These are phyloP conservation scores for Sceliomorpha sp. DNA, from an alignment of 2,888 invertebrate genomes.

Conservation along the genomic window DNA sequence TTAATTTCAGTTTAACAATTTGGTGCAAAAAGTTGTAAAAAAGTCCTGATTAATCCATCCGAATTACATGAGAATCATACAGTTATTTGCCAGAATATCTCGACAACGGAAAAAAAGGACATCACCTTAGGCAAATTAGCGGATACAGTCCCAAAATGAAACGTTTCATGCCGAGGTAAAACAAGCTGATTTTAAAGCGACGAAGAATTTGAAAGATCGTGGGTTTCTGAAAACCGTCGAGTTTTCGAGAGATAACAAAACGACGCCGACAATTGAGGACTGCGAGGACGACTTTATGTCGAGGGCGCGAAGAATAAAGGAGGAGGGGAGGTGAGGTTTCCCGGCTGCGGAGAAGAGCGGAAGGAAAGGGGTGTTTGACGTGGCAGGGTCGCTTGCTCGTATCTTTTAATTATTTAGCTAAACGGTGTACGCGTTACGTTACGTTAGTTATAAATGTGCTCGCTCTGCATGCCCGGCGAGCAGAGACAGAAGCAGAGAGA, in stretches of 20 bases:
- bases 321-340: too few relatives aligned
- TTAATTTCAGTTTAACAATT: too few relatives aligned
- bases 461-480: constrained; percentile 65
- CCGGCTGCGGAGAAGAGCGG: constrained; percentile 9
- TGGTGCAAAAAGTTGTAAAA: too few relatives aligned
- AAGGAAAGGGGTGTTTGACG: constrained; percentile 53
- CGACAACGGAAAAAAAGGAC: constrained; percentile 14
- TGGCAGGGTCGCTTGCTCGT: constrained; percentile 63
- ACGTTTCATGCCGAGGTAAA: constrained; percentile 29
- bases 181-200: constrained; percentile 39
- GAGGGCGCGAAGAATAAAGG: background rate
- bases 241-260: constrained; percentile 47
- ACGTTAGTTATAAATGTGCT: constrained; percentile 74
- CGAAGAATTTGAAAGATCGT: constrained; percentile 42
- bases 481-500: constrained; percentile 49
- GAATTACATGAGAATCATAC: too few relatives aligned
- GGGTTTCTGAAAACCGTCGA: constrained; percentile 39
- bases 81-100: too few relatives aligned
- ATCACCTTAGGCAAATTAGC: constrained; percentile 30
- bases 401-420: constrained; percentile 78
- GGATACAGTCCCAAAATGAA: constrained; percentile 26
- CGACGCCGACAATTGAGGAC: constrained; percentile 44
- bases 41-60: too few relatives aligned
- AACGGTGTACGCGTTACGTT: constrained; percentile 69
- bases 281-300: constrained; percentile 36